These are phyloP conservation scores for Casuarius casuarius DNA, from an alignment of 2,113 vertebrate species.

Conservation along the genomic window DNA sequence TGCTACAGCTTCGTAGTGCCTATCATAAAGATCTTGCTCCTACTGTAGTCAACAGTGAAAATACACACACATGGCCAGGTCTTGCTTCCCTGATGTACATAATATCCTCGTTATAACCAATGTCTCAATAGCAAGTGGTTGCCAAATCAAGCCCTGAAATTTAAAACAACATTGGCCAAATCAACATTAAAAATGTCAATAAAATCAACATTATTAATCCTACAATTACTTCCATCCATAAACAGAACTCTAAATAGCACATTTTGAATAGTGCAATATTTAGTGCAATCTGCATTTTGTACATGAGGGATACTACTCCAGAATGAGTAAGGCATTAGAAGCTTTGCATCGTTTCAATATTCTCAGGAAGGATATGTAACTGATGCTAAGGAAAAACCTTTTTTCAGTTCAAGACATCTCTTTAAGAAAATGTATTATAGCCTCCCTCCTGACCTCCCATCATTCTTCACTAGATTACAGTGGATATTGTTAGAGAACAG, in stretches of 20 bases:
- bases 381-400: not conserved
- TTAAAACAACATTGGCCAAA: not conserved
- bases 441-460: not conserved
- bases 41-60: not conserved
- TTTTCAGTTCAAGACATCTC: not conserved
- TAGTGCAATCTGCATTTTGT: not conserved
- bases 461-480: not conserved
- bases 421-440: not conserved
- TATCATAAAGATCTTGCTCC: not conserved
- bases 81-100: not conserved
- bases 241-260: not conserved
- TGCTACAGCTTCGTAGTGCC: not conserved
- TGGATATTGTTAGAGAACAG: not conserved
- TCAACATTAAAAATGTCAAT: not conserved
- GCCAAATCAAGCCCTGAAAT: not conserved
- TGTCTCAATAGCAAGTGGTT: not conserved
- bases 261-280: not conserved
- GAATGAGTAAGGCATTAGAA: not conserved
- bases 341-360: not conserved
- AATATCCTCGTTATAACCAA: not conserved
- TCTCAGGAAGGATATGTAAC: not conserved
- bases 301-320: not conserved
- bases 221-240: not conserved
- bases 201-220: not conserved
- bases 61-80: not conserved